Base-by-base conservation (phyloP, 1,140 invertebrate species). In the Coboldia fuscipes region DNA sequence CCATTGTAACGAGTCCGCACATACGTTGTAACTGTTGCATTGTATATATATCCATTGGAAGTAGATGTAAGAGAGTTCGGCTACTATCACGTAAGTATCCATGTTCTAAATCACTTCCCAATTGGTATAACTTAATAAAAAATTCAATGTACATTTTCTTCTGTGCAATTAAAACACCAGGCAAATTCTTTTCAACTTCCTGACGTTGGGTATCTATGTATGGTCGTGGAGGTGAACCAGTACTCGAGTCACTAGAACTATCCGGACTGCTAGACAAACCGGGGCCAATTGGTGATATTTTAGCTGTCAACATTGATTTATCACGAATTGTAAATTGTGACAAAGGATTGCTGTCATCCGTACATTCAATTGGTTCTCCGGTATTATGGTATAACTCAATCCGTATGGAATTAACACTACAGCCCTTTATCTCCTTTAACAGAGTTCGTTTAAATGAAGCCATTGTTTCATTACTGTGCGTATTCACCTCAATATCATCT, bases 241-340 rank as follows among this genome's bases (percentile, higher is more conserved):
- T 55, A 38, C 51, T 54, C 24, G 60, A 62, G 40, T 64, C 62
- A 14, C 59, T 62, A 30, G 61, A 63, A 29, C 61, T 63, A 35
- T 64, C 79, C 18, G 84, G 83, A 35, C 80, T 85, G 46, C 80
- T 84, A 17, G 80, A 75, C 55, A 84, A 70, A 39, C 83, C 83
- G 16, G 75, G 68, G 43, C 75, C 79, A 17, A 72, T 66, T 48
- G 81, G 80, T 41, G 70, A 72, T 17, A 88, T 53, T 54, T 94
- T 94, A 12, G 79, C 89, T 39, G 81, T 78, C 37, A 97, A 67
- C 32, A 92, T 77, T 65, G 78, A 81, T 73, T 94, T 94, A 60
- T 96, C 88, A 42, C 82, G 62, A 30, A 92, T 64, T 29, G 77
- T 76, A 46, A 89, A 74, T 50, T 92, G 78, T 13, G 75, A 80